Conservation (phyloP, 2,113 vertebrate genomes). For the Corythornis madagascariensis region DNA sequence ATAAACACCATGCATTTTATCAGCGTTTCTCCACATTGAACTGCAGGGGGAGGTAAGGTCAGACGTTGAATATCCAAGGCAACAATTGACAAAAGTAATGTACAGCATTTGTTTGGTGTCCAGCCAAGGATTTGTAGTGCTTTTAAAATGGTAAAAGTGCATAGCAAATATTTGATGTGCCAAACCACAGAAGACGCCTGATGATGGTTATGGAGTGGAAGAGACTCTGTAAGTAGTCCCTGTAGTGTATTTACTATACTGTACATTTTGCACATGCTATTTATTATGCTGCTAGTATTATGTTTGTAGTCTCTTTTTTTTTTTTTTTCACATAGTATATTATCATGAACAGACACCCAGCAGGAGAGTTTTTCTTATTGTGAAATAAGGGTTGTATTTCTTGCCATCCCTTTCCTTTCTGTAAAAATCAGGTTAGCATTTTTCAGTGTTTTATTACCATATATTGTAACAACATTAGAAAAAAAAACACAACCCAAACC, state of each 20-base stretch:
- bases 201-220: slow-evolving; percentile 28
- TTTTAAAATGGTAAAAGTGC: slow-evolving; percentile 42
- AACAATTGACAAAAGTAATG: slow-evolving; percentile 28
- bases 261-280: slow-evolving; percentile 47
- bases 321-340: not conserved
- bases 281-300: slow-evolving; percentile 33
- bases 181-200: slow-evolving; percentile 59
- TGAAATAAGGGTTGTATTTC: not conserved
- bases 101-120: slow-evolving; percentile 34
- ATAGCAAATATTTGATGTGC: slow-evolving; percentile 29
- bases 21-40: slow-evolving; percentile 5
- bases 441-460: not conserved
- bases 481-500: not conserved
- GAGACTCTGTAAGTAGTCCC: slow-evolving; percentile 27
- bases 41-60: slow-evolving; percentile 40
- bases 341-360: slow-evolving; percentile 9
- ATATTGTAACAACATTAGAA: not conserved
- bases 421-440: not conserved
- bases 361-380: not conserved
- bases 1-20: not conserved
- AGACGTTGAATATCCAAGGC: slow-evolving; percentile 3
- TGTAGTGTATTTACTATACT: slow-evolving; percentile 32
- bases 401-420: not conserved
- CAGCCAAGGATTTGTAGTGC: slow-evolving; percentile 28
- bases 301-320: not conserved